Conservation (phyloP, 37 sponge, comb jelly and placozoan species). For the Aplysina aerophoba region DNA sequence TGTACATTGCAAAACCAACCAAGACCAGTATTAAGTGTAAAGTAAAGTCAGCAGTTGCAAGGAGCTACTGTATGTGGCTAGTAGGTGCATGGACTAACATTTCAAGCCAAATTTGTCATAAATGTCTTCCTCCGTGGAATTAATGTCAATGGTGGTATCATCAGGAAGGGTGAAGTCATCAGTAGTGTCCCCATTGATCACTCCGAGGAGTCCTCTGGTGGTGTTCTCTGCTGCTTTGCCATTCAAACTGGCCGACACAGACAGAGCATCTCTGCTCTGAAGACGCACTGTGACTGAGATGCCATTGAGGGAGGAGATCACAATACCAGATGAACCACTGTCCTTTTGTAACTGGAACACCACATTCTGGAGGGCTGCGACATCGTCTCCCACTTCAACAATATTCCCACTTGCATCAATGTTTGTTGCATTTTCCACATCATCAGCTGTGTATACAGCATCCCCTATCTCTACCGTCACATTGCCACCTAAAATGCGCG, state of each 20-base stretch:
- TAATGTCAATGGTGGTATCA: constrained; percentile 15
- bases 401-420: no score
- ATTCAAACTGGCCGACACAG: background rate
- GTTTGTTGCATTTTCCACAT: no score
- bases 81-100: no score
- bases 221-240: background rate
- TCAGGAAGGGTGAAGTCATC: constrained; percentile 56
- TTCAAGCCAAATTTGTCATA: constrained; percentile 53
- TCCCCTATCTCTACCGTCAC: no score
- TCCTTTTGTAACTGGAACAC: background rate
- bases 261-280: background rate
- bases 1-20: no score
- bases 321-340: constrained; percentile 2
- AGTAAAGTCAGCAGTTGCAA: no score
- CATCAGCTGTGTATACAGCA: no score
- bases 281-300: constrained; percentile 30
- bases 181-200: constrained; percentile 41
- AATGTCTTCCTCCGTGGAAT: constrained; percentile 45
- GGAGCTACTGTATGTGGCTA: no score
- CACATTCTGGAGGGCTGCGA: background rate
- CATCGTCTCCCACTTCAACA: no score
- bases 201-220: constrained; percentile 63
- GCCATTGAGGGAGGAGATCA: constrained; percentile 31
- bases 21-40: no score
- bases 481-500: no score